Conservation (phyloP, 1,140 invertebrate species). For the Andrena cerasifolii region DNA sequence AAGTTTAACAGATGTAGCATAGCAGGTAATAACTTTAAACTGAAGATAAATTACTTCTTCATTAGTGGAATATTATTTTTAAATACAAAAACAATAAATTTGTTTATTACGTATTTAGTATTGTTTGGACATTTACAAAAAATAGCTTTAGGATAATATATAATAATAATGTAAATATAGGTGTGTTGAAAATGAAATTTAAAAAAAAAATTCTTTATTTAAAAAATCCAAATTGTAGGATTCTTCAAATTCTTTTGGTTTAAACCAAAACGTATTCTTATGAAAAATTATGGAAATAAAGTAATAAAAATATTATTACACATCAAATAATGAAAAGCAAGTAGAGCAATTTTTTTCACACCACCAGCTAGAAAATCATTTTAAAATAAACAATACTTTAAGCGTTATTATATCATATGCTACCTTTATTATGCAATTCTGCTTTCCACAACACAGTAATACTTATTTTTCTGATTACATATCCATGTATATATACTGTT, state of each 20-base stretch:
- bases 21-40: no score
- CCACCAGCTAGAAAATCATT: neutral
- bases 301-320: neutral
- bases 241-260: no score
- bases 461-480: constrained; percentile 25
- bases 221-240: neutral
- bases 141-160: no score
- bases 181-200: no score
- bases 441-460: constrained; percentile 28
- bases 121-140: no score
- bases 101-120: no score
- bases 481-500: neutral
- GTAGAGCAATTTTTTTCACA: neutral
- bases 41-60: no score
- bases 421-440: constrained; percentile 11
- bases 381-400: neutral
- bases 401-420: neutral
- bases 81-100: neutral
- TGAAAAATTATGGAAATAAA: neutral
- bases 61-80: neutral
- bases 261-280: no score
- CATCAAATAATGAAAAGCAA: no score
- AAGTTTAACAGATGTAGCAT: no score
- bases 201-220: no score
- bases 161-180: no score